Evolutionary conservation across 2,113 vertebrate genomes (phyloP).

Genomic region (Eptesicus fuscus): DNA sequence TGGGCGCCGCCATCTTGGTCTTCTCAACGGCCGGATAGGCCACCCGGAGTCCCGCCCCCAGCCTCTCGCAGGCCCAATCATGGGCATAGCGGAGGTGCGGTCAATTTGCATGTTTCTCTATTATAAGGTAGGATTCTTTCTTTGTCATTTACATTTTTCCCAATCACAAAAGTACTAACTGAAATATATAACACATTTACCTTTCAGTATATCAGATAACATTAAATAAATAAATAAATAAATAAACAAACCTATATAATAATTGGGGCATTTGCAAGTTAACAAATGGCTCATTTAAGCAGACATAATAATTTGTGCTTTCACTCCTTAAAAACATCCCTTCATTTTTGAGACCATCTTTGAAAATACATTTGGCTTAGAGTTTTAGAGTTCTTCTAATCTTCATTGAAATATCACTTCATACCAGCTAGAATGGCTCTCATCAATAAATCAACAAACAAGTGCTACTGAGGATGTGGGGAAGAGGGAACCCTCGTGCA

Average conservation of each 20-base stretch:
- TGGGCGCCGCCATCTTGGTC: too few species aligned
- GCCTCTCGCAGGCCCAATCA: too few species aligned
- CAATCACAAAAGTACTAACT: neutral
- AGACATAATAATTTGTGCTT: neutral
- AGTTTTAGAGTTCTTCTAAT: neutral
- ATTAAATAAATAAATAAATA: neutral
- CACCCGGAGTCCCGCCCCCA: too few species aligned
- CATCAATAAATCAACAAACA: too few species aligned
- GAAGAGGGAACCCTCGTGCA: too few species aligned
- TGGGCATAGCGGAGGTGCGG: too few species aligned
- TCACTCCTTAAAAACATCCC: neutral
- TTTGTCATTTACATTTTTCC: neutral
- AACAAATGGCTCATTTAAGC: neutral
- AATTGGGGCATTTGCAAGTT: neutral
- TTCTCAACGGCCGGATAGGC: too few species aligned
- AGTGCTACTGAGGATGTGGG: too few species aligned
- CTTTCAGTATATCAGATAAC: neutral
- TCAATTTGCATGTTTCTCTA: too few species aligned
- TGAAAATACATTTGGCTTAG: neutral
- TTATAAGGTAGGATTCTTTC: too few species aligned
- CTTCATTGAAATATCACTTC: neutral
- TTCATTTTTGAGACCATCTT: neutral
- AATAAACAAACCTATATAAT: neutral
- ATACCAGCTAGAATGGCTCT: too few species aligned
- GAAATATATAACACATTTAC: neutral